phyloP scores from a whole-genome alignment of 2,888 invertebrate species.

The Tiliacea aurago region DNA sequence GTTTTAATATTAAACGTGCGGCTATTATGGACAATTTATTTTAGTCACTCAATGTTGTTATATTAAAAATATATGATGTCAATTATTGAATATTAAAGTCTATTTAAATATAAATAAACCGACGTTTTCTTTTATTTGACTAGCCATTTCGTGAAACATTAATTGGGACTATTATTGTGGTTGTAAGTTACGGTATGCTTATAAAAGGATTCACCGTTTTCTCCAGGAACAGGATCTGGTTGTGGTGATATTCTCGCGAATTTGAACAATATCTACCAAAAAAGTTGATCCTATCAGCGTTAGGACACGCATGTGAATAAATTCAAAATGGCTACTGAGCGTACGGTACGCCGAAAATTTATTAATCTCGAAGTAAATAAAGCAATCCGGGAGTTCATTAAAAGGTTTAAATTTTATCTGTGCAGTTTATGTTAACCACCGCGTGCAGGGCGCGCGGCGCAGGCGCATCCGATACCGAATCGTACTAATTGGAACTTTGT shows the following conservation, averaged over 20 bases:
- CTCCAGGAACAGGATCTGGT: background rate
- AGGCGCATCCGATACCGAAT: conserved; percentile 79
- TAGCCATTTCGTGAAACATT: conserved; percentile 19
- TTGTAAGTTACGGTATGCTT: conserved; percentile 21
- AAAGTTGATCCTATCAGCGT: conserved; percentile 67
- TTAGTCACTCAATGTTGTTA: conserved; percentile 56
- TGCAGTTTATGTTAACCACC: conserved; percentile 85
- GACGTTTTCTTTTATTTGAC: conserved; percentile 19
- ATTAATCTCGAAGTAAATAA: conserved; percentile 82
- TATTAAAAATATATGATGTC: conserved; percentile 42
- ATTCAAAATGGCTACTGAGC: conserved; percentile 65
- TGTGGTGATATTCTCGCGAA: background rate
- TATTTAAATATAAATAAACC: conserved; percentile 38
- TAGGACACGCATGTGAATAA: conserved; percentile 68
- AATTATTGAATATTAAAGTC: conserved; percentile 42
- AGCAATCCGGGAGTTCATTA: conserved; percentile 84
- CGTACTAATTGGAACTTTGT: conserved; percentile 85
- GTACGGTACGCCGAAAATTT: conserved; percentile 77
- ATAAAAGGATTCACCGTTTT: conserved; percentile 1
- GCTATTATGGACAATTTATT: conserved; percentile 60
- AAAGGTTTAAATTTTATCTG: conserved; percentile 86
- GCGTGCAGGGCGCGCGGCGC: conserved; percentile 68
- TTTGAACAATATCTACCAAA: conserved; percentile 38
- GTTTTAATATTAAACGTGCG: conserved; percentile 66
- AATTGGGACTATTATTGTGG: conserved; percentile 12